These are phyloP conservation scores for Lepilemur ruficaudatus DNA, from an alignment of 2,797 vertebrate species.

Conservation along the genomic window DNA sequence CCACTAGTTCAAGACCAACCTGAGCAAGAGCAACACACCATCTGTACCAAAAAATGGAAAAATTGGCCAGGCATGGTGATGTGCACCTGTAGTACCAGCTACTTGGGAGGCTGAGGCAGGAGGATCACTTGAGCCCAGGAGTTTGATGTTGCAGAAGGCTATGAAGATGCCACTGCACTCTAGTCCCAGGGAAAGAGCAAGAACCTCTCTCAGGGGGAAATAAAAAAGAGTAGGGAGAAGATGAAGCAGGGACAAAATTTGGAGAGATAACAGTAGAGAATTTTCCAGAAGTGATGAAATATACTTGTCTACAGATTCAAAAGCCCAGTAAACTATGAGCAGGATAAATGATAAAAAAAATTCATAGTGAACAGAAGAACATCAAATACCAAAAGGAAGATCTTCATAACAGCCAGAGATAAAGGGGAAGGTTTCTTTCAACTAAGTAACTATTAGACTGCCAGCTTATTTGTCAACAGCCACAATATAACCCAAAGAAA, in stretches of 20 bases:
- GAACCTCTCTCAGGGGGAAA: too few relatives aligned
- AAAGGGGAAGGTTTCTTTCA: neutral
- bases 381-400: neutral
- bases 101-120: neutral
- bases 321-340: neutral
- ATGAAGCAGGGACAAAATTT: neutral
- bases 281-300: conserved; percentile 1
- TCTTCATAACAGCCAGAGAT: neutral
- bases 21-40: neutral
- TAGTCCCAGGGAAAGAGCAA: too few relatives aligned
- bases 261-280: neutral
- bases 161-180: neutral
- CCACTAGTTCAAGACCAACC: neutral
- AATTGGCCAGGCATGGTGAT: neutral
- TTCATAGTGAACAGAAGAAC: too few relatives aligned
- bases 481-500: neutral
- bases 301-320: neutral
- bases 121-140: neutral
- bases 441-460: neutral
- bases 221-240: neutral
- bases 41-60: neutral
- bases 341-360: neutral
- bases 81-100: neutral
- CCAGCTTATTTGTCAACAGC: neutral
- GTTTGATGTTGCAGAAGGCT: neutral